A percentile compares a stretch with the other conserved stretches of the same genome.
phyloP scores from a whole-genome alignment of 1,140 invertebrate genomes.

The Bombus pyrosoma region DNA sequence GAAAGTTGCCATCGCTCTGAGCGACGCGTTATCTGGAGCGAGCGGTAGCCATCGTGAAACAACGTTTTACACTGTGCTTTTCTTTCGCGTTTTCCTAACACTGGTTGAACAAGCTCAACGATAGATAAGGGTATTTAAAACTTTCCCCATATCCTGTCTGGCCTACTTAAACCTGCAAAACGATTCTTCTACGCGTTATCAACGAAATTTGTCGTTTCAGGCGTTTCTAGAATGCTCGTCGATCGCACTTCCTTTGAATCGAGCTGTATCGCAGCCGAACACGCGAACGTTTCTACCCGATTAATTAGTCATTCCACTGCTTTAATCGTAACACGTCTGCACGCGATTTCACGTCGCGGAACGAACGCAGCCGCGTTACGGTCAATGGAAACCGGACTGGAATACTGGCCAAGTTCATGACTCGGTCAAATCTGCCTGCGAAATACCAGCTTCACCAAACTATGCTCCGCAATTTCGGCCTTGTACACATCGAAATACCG shows the following conservation, averaged over 20 bases:
- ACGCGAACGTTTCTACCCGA: conserved; percentile 16
- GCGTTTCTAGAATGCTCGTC: too few relatives aligned
- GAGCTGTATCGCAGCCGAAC: neutral
- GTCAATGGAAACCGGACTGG: conserved; percentile 34
- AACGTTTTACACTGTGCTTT: conserved; percentile 11
- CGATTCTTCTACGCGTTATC: neutral
- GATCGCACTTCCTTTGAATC: neutral
- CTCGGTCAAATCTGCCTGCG: conserved; percentile 33
- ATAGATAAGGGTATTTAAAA: neutral
- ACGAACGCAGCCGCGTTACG: conserved; percentile 37
- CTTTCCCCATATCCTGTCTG: neutral
- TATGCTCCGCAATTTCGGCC: neutral
- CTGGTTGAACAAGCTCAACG: neutral
- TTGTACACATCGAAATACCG: neutral
- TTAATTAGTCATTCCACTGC: conserved; percentile 34
- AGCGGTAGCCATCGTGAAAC: conserved; percentile 34
- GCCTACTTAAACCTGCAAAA: neutral
- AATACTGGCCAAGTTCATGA: conserved; percentile 53
- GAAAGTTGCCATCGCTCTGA: conserved; percentile 50
- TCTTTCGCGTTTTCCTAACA: neutral
- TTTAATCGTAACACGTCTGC: conserved; percentile 27
- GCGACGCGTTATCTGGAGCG: conserved; percentile 60
- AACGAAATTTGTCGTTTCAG: neutral
- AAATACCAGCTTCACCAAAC: neutral
- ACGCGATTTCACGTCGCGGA: conserved; percentile 45